These are phyloP conservation scores for Cydia fagiglandana DNA, from an alignment of 1,140 invertebrate genomes.

Conservation along the genomic window DNA sequence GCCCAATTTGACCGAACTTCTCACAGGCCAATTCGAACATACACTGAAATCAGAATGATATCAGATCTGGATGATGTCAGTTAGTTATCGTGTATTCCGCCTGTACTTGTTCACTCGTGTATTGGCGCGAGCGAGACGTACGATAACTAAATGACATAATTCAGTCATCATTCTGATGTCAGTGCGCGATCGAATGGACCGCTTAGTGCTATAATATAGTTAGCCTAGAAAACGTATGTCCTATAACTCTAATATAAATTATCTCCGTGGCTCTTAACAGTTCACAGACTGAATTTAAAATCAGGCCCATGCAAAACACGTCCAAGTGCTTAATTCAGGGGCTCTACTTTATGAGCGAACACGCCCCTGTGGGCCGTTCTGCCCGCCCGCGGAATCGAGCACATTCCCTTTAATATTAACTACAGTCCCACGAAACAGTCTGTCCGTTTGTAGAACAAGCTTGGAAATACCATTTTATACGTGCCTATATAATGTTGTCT, in stretches of 20 bases:
- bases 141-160: no score
- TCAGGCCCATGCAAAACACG: slow-evolving; percentile 24
- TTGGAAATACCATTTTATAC: not conserved
- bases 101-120: no score
- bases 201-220: not conserved
- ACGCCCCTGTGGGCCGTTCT: slow-evolving; percentile 24
- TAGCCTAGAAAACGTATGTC: slow-evolving; percentile 16
- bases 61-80: no score
- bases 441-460: slow-evolving; percentile 6
- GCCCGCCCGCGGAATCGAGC: slow-evolving; percentile 22
- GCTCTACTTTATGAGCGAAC: slow-evolving; percentile 29
- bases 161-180: no score
- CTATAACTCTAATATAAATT: slow-evolving; percentile 17
- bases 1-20: no score
- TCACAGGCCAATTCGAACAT: no score
- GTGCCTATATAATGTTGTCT: not conserved
- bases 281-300: slow-evolving; percentile 30
- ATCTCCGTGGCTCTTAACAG: slow-evolving; percentile 8
- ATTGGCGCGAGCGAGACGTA: no score
- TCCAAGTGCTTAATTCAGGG: slow-evolving; percentile 29
- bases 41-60: no score
- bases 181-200: not conserved
- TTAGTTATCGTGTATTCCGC: no score
- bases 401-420: slow-evolving; percentile 22
- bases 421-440: slow-evolving; percentile 5